Base-by-base conservation (phyloP, 2,113 vertebrate species). In the Talpa occidentalis region DNA sequence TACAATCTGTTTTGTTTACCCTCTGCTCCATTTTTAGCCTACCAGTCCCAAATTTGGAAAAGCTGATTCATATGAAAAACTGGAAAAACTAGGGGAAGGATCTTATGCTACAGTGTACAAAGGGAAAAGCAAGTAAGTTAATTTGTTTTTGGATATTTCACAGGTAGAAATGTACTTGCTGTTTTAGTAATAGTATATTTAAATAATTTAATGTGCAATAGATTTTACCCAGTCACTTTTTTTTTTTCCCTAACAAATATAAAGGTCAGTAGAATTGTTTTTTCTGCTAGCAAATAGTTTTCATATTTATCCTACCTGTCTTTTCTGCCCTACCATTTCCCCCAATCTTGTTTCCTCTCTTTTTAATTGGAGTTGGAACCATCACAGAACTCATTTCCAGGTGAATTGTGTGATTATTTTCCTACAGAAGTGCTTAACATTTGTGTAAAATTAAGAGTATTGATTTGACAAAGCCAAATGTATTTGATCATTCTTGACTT, bases 41-140 rank as follows among this genome's bases (percentile, higher is more conserved):
- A 99, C 99, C 60, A 99, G 99, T 97, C 99, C 99, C 79, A 99
- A 99, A 98, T 99, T 99, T 98, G 99, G 99, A 96, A 99, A 99
- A 97, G 99, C 99, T 74, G 99, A 99, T 95, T 99, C 99, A 0
- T 99, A 99, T 26, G 99, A 99, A 97, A 99, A 99, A 97, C 98
- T 99, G 97, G 99, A 99, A 98, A 99, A 99, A 96, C 98, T 99
- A 77, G 99, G 99, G 80, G 99, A 99, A 97, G 99, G 99, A 11
- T 99, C 99, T 69, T 99, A 99, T 89, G 99, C 99, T 77, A 99
- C 99, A 22, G 99, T 99, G 47, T 99, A 99, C 98, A 99, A 99
- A 98, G 99, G 99, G 81, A 99, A 99, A 98, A 99, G 99, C 99
- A 99, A 99, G 99, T 99, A 98, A 99, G 99, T 99, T 32, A 4